Conservation (phyloP, 2,888 invertebrate species). For the Hydriomena furcata region DNA sequence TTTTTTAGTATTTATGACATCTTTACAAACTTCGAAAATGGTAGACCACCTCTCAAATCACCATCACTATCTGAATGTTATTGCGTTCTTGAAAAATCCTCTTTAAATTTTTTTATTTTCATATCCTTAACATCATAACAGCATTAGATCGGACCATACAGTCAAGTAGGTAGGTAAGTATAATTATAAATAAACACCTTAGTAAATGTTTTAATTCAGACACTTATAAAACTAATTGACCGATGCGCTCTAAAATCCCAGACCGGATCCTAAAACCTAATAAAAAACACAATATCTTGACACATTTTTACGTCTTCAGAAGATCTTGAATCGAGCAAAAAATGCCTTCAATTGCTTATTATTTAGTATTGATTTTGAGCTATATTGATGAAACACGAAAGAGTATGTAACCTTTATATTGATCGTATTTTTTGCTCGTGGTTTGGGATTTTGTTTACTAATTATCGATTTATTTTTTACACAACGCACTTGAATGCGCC, state of each 20-base stretch:
- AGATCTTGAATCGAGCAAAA: constrained; percentile 29
- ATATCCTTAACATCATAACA: too few species aligned
- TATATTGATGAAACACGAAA: constrained; percentile 15
- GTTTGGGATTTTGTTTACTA: constrained; percentile 16
- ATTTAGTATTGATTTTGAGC: constrained; percentile 8
- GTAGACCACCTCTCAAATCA: too few species aligned
- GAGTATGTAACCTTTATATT: constrained; percentile 26
- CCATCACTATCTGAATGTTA: too few species aligned
- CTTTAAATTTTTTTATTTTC: too few species aligned
- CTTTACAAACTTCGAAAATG: too few species aligned
- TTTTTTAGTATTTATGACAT: too few species aligned
- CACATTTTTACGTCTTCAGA: constrained; percentile 32
- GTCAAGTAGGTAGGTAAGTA: constrained; percentile 6
- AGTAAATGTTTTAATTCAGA: too few species aligned
- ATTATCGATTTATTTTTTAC: constrained; percentile 24
- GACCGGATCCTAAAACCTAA: constrained; percentile 31
- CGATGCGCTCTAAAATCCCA: constrained; percentile 26
- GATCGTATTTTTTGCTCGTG: constrained; percentile 26
- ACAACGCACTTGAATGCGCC: background rate
- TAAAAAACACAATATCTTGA: constrained; percentile 35
- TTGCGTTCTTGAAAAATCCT: too few species aligned
- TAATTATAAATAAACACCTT: constrained; percentile 3
- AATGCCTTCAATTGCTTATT: constrained; percentile 33
- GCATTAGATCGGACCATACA: too few species aligned
- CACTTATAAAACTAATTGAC: constrained; percentile 28